These are phyloP conservation scores for Acanthosepion lycidas DNA, from an alignment of 2,888 invertebrate genomes.

Conservation along the genomic window DNA sequence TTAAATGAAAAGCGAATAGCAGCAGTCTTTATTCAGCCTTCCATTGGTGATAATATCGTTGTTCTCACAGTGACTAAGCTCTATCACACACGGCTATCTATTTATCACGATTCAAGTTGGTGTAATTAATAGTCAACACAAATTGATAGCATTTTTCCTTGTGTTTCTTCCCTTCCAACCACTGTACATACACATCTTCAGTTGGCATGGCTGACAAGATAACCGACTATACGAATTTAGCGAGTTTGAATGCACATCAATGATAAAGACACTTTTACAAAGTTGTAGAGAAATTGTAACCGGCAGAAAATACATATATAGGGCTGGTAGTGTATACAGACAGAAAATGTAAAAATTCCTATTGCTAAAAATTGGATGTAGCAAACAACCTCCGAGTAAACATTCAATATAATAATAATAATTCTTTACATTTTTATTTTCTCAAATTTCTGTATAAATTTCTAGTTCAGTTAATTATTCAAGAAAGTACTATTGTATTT, in stretches of 20 bases:
- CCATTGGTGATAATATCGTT: background rate
- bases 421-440: too few relatives aligned
- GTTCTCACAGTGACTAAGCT: background rate
- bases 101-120: background rate
- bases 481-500: too few relatives aligned
- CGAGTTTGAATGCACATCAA: background rate
- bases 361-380: too few relatives aligned
- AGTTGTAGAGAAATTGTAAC: background rate
- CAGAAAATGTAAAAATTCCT: too few relatives aligned
- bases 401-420: too few relatives aligned
- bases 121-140: background rate
- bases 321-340: background rate
- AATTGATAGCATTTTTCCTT: background rate
- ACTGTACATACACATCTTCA: background rate
- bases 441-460: too few relatives aligned
- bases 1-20: background rate
- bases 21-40: background rate
- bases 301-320: background rate
- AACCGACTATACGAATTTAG: background rate
- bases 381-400: too few relatives aligned
- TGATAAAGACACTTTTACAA: background rate
- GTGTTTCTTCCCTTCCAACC: too few relatives aligned
- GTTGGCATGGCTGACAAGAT: background rate
- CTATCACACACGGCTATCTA: background rate
- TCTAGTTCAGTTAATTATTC: too few relatives aligned